phyloP scores from a whole-genome alignment of 2,797 vertebrate species.

The Cygnus olor region DNA sequence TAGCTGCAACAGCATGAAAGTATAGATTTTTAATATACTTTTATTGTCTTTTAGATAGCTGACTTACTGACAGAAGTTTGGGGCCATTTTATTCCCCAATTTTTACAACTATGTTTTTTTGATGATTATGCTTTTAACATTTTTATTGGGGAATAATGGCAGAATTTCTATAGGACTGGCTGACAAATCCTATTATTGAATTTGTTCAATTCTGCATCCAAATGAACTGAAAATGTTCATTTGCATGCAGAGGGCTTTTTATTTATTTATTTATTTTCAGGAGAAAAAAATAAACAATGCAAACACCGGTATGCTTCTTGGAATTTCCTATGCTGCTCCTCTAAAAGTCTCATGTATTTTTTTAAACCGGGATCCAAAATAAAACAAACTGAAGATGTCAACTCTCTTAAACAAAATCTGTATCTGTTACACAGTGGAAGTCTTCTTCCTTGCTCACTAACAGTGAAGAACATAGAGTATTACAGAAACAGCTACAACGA shows the following conservation, averaged over 20 bases:
- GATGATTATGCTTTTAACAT: neutral
- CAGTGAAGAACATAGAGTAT: neutral
- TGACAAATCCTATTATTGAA: neutral
- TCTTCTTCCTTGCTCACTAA: neutral
- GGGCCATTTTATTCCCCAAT: constrained; percentile 19
- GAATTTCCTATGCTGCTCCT: neutral
- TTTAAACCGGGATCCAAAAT: neutral
- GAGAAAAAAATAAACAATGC: neutral
- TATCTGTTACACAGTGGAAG: neutral
- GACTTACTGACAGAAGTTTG: neutral
- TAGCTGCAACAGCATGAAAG: neutral
- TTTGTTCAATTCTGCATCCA: too few species aligned
- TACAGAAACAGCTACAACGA: neutral
- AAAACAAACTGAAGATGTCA: neutral
- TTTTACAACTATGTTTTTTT: constrained; percentile 6
- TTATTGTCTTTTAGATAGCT: constrained; percentile 43
- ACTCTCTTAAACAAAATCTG: neutral
- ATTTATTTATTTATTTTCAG: neutral
- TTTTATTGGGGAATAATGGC: constrained; percentile 11
- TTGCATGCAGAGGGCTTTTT: neutral
- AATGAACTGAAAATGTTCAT: neutral
- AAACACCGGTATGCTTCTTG: neutral
- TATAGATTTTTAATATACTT: constrained; percentile 48
- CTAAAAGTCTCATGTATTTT: neutral
- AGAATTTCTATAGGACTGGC: neutral